Evolutionary conservation across 2,113 vertebrate species (phyloP).

Genomic region (Oncorhynchus tshawytscha): DNA sequence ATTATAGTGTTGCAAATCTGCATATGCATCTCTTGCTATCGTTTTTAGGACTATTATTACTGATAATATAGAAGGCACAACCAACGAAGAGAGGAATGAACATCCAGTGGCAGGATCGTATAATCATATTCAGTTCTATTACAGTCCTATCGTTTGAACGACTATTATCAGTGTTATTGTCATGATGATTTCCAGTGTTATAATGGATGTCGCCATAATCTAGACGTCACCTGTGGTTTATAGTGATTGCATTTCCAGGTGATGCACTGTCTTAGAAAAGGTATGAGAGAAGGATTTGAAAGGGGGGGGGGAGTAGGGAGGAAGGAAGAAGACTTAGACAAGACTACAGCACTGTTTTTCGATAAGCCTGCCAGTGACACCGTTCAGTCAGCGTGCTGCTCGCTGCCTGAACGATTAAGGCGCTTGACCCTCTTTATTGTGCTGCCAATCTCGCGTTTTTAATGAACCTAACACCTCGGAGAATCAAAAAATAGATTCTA

Average conservation of each 20-base stretch:
- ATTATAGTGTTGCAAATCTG: no score
- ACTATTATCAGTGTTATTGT: neutral
- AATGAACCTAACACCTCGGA: constrained; percentile 99
- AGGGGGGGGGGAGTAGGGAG: neutral
- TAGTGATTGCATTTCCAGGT: neutral
- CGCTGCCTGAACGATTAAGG: constrained; percentile 89
- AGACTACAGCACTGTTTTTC: constrained; percentile 40
- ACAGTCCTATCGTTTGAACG: neutral
- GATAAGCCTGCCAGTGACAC: constrained; percentile 58
- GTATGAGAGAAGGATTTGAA: neutral
- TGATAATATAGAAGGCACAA: neutral
- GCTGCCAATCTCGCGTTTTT: constrained; percentile 97
- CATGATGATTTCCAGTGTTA: neutral
- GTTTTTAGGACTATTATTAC: neutral
- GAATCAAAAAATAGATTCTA: constrained; percentile 99
- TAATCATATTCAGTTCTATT: neutral
- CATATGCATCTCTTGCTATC: neutral
- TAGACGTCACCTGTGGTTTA: neutral
- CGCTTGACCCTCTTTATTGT: constrained; percentile 98
- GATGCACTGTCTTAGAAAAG: neutral
- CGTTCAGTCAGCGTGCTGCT: constrained; percentile 60
- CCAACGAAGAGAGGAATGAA: neutral
- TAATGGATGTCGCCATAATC: neutral
- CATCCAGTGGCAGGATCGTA: neutral
- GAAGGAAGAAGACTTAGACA: constrained; percentile 58